phyloP scores from a whole-genome alignment of 2,797 vertebrate genomes.

The Schizothorax lantsangensis region DNA sequence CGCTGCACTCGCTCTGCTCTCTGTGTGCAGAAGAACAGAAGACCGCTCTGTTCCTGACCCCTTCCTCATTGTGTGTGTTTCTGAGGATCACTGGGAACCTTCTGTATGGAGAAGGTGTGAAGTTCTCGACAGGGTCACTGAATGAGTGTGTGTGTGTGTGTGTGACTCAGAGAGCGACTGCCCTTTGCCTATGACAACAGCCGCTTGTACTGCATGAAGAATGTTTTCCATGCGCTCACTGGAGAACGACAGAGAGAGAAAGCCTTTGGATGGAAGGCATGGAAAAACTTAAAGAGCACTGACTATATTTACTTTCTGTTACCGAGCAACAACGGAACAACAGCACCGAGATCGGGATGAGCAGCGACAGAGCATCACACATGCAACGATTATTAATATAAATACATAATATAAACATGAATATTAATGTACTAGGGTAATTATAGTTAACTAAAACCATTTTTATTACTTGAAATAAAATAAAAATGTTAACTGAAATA shows the following conservation, averaged over 20 bases:
- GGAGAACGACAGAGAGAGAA: slow-evolving; percentile 43
- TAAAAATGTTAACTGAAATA: too few relatives aligned
- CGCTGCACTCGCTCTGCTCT: background rate
- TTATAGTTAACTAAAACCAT: background rate
- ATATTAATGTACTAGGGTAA: background rate
- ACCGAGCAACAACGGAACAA: slow-evolving; percentile 77
- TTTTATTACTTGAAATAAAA: background rate
- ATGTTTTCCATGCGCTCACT: slow-evolving; percentile 85
- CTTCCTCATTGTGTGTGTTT: slow-evolving; percentile 26
- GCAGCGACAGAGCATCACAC: slow-evolving; percentile 59
- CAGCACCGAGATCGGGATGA: slow-evolving; percentile 69
- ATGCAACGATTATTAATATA: background rate
- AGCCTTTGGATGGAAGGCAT: slow-evolving; percentile 76
- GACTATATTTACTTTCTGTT: slow-evolving; percentile 84
- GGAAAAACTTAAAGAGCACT: slow-evolving; percentile 80
- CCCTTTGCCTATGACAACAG: slow-evolving; percentile 78
- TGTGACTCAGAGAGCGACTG: slow-evolving; percentile 75
- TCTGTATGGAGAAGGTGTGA: slow-evolving; percentile 64
- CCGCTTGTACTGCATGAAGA: slow-evolving; percentile 75
- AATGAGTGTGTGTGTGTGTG: slow-evolving; percentile 54
- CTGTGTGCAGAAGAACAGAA: background rate
- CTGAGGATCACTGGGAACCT: slow-evolving; percentile 70
- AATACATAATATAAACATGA: background rate
- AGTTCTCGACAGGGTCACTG: slow-evolving; percentile 70
- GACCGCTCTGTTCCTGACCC: background rate